Base-by-base conservation (phyloP, 2,113 vertebrate genomes). In the Lanius collurio region DNA sequence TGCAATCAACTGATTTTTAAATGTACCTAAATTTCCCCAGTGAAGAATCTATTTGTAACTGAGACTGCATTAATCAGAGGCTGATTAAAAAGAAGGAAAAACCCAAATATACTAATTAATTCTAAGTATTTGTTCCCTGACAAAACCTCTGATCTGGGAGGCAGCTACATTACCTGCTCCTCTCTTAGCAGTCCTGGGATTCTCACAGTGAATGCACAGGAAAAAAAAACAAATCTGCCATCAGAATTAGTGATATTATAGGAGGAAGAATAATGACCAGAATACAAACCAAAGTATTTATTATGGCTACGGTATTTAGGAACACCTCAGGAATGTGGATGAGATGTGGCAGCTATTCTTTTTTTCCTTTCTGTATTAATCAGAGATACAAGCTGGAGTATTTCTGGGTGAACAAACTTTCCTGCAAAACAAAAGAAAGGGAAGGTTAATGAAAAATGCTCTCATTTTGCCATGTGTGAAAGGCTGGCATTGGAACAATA, bases 381-480 rank as follows among this genome's bases (percentile, higher is more conserved):
- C 94, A 98, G 98, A 87, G 98, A 97, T 68, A 99, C 97, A 60
- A 99, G 97, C 90, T 98, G 98, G 50, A 99, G 91, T 88, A 99
- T 98, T 88, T 99, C 99, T n/a, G 99, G 99, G 75, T 99, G 99
- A 75, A 97, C 98, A 97, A 99, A 99, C 92, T 98, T 98, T 47
- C 99, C 99, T 99, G 97, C 42, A 97, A 95, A 88, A 73, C 13
- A 89, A 97, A 96, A 96, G 62, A 77, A 94, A 33, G 10, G 13
- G 18, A 46, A 80, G 81, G 33, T 95, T 87, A 80, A 73, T 78
- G 52, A 35, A 89, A 86, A 85, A 75, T 21, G 33, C 33, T 64
- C 30, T 79, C 4, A 30, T 76, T 78, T 80, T 71, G 33, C 47
- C 50, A 9, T 1, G 3, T 52, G 28, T 76, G 46, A 80, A 69